These are phyloP conservation scores for Mallotus villosus DNA, from an alignment of 2,797 vertebrate species.

Conservation along the genomic window DNA sequence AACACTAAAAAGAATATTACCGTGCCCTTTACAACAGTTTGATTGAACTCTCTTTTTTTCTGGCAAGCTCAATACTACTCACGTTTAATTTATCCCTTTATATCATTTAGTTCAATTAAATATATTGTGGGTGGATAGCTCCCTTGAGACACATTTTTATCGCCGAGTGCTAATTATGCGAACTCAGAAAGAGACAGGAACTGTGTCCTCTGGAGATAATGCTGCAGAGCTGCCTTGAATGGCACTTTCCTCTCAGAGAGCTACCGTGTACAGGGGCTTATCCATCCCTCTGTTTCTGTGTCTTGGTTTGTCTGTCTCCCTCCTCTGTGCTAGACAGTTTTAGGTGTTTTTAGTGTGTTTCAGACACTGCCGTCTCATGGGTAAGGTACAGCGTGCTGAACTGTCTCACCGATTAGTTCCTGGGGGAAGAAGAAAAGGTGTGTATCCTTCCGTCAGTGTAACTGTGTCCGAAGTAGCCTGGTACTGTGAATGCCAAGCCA, in stretches of 20 bases:
- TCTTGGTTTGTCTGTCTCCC: background rate
- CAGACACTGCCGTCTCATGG: constrained; percentile 42
- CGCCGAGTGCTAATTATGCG: constrained; percentile 65
- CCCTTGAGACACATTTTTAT: constrained; percentile 61
- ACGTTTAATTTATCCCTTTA: constrained; percentile 66
- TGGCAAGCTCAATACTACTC: constrained; percentile 51
- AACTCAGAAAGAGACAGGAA: constrained; percentile 56
- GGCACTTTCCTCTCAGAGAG: background rate
- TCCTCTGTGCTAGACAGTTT: background rate
- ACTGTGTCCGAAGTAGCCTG: constrained; percentile 15
- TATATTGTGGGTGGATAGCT: constrained; percentile 71
- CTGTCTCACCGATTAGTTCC: constrained; percentile 48
- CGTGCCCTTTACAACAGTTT: constrained; percentile 56
- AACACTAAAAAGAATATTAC: constrained; percentile 52
- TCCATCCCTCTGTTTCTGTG: background rate
- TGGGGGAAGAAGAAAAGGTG: constrained; percentile 29
- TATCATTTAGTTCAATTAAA: constrained; percentile 75
- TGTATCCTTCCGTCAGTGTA: constrained; percentile 48
- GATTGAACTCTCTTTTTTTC: constrained; percentile 53
- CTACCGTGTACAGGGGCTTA: background rate
- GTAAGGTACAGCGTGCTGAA: constrained; percentile 22
- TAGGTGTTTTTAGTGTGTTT: constrained; percentile 7
- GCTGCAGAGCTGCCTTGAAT: constrained; percentile 36
- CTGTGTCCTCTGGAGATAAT: constrained; percentile 38
- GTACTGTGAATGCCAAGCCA: constrained; percentile 32